These are phyloP conservation scores for Aspidiotus destructor DNA, from an alignment of 2,888 invertebrate genomes.

Conservation along the genomic window DNA sequence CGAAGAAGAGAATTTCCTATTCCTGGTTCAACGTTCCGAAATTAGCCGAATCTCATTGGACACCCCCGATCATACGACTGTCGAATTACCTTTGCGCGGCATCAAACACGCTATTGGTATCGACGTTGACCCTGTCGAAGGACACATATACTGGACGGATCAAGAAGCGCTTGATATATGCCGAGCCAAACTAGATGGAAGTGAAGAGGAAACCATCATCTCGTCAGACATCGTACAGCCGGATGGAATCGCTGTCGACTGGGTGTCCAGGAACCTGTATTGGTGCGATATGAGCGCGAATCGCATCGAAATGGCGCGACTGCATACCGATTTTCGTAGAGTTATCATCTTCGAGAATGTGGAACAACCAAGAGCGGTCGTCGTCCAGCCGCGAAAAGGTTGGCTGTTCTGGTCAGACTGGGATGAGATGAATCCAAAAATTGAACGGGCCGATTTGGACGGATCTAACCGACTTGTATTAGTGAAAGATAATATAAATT, in stretches of 20 bases:
- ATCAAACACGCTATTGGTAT: slow-evolving; percentile 77
- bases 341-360: slow-evolving; percentile 70
- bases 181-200: slow-evolving; percentile 70
- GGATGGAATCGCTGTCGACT: slow-evolving; percentile 81
- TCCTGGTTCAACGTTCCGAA: slow-evolving; percentile 71
- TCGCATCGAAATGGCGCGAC: slow-evolving; percentile 75
- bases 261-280: slow-evolving; percentile 75
- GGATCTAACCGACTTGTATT: slow-evolving; percentile 57
- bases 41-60: slow-evolving; percentile 78
- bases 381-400: slow-evolving; percentile 75
- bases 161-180: slow-evolving; percentile 64
- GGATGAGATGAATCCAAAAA: slow-evolving; percentile 73
- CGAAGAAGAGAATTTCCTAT: slow-evolving; percentile 63
- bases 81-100: slow-evolving; percentile 57
- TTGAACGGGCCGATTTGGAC: slow-evolving; percentile 75
- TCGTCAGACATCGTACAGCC: slow-evolving; percentile 67
- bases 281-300: slow-evolving; percentile 87
- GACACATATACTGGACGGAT: slow-evolving; percentile 83
- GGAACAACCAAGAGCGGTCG: slow-evolving; percentile 82
- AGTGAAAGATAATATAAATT: slow-evolving; percentile 62
- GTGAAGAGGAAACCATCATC: slow-evolving; percentile 60
- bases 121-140: slow-evolving; percentile 76
- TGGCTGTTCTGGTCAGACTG: slow-evolving; percentile 94
- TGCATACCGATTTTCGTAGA: slow-evolving; percentile 64
- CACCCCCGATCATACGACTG: slow-evolving; percentile 71